Evolutionary conservation across 1,140 invertebrate species (phyloP), one percentile per base, ranked within the genome.

Genomic region (Achroia grisella): DNA sequence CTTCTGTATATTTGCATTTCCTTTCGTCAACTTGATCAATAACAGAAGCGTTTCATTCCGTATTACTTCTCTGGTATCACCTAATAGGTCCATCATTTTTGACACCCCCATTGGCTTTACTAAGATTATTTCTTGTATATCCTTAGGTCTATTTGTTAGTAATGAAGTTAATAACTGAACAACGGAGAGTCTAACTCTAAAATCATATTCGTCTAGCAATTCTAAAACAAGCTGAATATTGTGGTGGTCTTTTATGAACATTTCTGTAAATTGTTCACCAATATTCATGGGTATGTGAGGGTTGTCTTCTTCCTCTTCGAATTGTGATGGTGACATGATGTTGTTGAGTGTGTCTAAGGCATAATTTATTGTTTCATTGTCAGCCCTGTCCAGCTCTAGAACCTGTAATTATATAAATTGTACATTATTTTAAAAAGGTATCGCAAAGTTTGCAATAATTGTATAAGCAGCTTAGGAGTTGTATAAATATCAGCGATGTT

Each of bases 1-100:
- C 87, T 99, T 99, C 81, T 99, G 98, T 62, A 99, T 97, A 79
- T 98, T 98, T 0, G 96, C 94, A 88, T 99, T 99, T 4, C 93
- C 93, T 86, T 97, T 97, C 0, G 97, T 99, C 37, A 99, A 85
- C 71, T 97, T 93, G 54, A 95, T 95, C 0, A 99, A 87, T n/a
- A 99, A 85, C 4, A 99, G 83, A 9, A 99, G 84, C 1, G 95
- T 95, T 87, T 99, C 96, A 86, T 99, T 99, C 50, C 98, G 87
- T 31, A 99, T 95, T 4, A 99, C 94, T 90, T 99, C 98, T 70
- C 97, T 89, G 46, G 91, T 95, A 62, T 99, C 98, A 14, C 91
- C 90, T 9, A 99, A 86, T 4, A 99, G 86, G 86, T 99, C 98
- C 94, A 99, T 98, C 50, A 99, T 87, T 87, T 97, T 97, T 1